Conservation (phyloP, 2,888 invertebrate species). For the Cheiracanthium punctorium region DNA sequence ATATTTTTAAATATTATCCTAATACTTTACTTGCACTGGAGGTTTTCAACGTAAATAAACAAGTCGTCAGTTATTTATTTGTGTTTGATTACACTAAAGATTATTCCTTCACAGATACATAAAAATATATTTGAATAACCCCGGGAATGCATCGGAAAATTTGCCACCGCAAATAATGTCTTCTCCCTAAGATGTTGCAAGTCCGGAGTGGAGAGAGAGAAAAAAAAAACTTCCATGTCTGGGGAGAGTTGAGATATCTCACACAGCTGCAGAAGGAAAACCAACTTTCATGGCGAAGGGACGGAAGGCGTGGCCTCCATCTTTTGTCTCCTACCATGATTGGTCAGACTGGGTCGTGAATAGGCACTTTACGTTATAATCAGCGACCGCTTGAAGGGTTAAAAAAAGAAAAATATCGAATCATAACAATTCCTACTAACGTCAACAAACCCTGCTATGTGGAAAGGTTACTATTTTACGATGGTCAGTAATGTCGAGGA, state of each 20-base stretch:
- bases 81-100: no score
- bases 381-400: not conserved
- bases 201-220: conserved; percentile 5
- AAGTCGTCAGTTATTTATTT: no score
- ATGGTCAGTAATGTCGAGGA: no score
- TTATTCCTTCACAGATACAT: no score
- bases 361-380: conserved; percentile 9
- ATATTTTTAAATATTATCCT: no score
- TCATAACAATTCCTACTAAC: conserved; percentile 10
- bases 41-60: no score
- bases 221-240: conserved; percentile 18
- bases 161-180: conserved; percentile 30
- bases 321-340: not conserved
- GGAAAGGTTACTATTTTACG: not conserved
- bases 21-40: no score
- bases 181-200: conserved; percentile 31
- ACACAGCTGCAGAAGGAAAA: conserved; percentile 39
- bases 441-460: conserved; percentile 1
- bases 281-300: conserved; percentile 9
- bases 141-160: not conserved
- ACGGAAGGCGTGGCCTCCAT: not conserved
- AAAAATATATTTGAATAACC: no score
- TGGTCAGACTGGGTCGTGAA: conserved; percentile 10
- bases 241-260: conserved; percentile 38
- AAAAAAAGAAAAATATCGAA: conserved; percentile 9